These are phyloP conservation scores for Platycheirus albimanus DNA, from an alignment of 2,888 invertebrate genomes.

Conservation along the genomic window DNA sequence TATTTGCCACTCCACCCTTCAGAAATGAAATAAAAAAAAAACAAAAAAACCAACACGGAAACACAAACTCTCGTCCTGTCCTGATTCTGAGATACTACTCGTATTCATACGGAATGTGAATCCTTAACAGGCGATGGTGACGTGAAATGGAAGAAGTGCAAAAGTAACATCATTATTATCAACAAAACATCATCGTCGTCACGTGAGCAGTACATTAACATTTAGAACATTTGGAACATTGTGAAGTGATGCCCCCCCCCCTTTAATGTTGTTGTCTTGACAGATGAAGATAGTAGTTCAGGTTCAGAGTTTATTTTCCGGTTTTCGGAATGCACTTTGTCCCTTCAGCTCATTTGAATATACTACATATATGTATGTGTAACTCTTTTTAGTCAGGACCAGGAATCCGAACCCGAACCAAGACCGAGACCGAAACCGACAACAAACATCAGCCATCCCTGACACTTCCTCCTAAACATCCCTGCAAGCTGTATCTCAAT, in stretches of 20 bases:
- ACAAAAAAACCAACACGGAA: constrained; percentile 3
- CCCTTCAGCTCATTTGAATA: constrained; percentile 63
- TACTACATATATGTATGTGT: no score
- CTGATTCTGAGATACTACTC: neutral
- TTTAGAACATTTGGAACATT: no score
- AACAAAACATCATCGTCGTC: constrained; percentile 48
- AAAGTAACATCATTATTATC: constrained; percentile 60
- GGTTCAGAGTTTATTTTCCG: constrained; percentile 66
- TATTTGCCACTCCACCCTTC: neutral
- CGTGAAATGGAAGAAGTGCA: constrained; percentile 22
- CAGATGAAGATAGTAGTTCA: constrained; percentile 70
- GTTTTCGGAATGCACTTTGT: constrained; percentile 67
- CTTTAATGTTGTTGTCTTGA: constrained; percentile 55
- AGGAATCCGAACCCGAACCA: neutral
- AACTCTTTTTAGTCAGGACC: constrained; percentile 5
- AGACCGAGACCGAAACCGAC: neutral
- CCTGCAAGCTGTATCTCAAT: neutral
- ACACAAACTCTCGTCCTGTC: neutral
- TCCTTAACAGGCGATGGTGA: neutral
- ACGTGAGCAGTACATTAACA: constrained; percentile 67
- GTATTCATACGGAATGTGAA: constrained; percentile 9
- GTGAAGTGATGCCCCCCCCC: constrained; percentile 52
- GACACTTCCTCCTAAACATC: neutral
- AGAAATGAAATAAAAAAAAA: no score
- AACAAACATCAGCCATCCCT: constrained; percentile 1